Conservation (phyloP, 2,888 invertebrate genomes). For the Athalia circularis region DNA sequence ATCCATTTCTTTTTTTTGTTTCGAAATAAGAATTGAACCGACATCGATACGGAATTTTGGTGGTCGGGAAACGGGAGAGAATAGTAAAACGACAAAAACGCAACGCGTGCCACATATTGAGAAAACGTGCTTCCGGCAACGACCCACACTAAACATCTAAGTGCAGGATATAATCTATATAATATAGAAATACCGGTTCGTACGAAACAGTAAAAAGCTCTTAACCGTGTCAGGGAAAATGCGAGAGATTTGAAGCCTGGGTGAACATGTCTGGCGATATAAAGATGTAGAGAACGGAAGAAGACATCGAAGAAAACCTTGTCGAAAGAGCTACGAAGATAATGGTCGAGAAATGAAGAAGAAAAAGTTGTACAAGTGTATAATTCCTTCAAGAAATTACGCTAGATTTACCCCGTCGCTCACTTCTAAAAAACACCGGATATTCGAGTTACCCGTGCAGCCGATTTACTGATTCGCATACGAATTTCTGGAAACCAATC, state of each 20-base stretch:
- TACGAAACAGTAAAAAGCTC: constrained; percentile 38
- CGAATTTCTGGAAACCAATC: too few species aligned
- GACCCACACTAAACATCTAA: not conserved
- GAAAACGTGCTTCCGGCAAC: constrained; percentile 8
- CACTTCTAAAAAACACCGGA: too few species aligned
- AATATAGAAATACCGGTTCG: constrained; percentile 2
- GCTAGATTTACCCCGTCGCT: too few species aligned
- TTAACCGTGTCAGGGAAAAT: constrained; percentile 23
- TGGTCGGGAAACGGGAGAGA: too few species aligned
- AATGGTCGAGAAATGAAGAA: not conserved
- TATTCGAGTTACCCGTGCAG: too few species aligned
- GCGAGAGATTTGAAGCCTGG: constrained; percentile 1
- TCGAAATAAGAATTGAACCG: not conserved
- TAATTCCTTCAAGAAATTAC: too few species aligned
- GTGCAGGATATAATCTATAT: not conserved
- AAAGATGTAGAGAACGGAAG: not conserved
- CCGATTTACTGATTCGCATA: too few species aligned
- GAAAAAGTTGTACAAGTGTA: too few species aligned
- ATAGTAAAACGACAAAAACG: too few species aligned
- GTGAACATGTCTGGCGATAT: constrained; percentile 5
- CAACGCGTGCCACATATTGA: not conserved
- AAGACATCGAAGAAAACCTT: constrained; percentile 5
- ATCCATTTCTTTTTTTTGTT: not conserved
- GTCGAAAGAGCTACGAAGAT: too few species aligned
- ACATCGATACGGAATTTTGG: too few species aligned